Base-by-base conservation (phyloP, 2,888 invertebrate species). In the Yponomeuta sedellus region DNA sequence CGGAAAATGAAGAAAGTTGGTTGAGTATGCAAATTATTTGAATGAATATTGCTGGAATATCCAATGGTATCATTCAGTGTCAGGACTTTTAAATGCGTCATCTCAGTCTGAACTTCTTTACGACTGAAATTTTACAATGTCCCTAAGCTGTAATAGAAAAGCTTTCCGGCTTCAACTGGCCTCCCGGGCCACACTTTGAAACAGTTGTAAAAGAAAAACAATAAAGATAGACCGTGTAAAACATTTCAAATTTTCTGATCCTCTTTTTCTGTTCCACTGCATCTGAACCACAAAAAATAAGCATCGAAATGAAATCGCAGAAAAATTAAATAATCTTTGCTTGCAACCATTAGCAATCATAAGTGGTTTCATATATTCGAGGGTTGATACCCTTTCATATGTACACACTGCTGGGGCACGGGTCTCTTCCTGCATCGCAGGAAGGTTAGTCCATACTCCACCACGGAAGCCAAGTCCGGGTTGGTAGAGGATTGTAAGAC, bases 71-170 rank as follows among this genome's bases (percentile, higher is more conserved):
- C 44, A 16, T 52, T 52, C 44, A 16, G 59, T 56, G 28, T 56
- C 56, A 34, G 1, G 59, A 64, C 40, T 44, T 64, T 67, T 61
- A 62, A 62, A 62, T 62, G 16, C 2, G 12, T 8, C 12, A 5
- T 77, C 77, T 74, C 73, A 73, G 73, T 72, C 74, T 74, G 70
- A 85, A 87, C 80, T 85, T 85, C 71, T 75, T 75, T 77, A 77
- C 76, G 77, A 80, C 79, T 75, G 77, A 83, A 84, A 83, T 82
- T 86, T 83, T 85, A 83, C 88, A 86, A 80, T 73, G 79, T 88
- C 89, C 88, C 88, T 79, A 77, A 80, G 84, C 83, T 80, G 76
- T 83, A 83, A 86, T 89, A 82, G 75, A 77, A 84, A 79, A 82
- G 81, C 82, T 87, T n/a, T 82, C 77, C 78, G 76, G 79, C 76